These are phyloP conservation scores for Drosophila villosipedis DNA, from an alignment of 2,888 invertebrate species.

Conservation along the genomic window DNA sequence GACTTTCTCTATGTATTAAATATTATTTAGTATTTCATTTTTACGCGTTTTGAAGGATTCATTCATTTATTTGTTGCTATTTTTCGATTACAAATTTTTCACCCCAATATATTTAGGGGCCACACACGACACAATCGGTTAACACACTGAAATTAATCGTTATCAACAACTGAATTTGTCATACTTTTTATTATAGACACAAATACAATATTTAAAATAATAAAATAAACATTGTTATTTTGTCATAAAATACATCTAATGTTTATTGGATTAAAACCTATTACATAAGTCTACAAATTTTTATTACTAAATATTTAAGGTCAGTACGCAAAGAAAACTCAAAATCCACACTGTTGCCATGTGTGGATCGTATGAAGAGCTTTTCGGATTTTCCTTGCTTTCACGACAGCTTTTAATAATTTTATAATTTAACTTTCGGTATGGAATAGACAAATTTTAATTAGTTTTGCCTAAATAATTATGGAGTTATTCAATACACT, in stretches of 20 bases:
- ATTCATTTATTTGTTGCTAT: constrained; percentile 60
- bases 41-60: constrained; percentile 19
- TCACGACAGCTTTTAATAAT: not conserved
- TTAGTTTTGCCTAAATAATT: not conserved
- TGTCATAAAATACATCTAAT: not conserved
- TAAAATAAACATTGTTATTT: too few species aligned
- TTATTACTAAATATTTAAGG: not conserved
- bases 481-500: too few species aligned
- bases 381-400: not conserved
- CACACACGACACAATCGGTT: constrained; percentile 29
- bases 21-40: constrained; percentile 30
- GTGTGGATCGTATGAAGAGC: not conserved
- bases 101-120: constrained; percentile 34
- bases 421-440: not conserved
- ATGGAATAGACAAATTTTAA: not conserved
- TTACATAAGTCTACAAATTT: not conserved
- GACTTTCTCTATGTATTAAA: not conserved
- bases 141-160: not conserved
- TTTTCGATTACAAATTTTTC: constrained; percentile 60
- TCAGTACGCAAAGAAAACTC: not conserved
- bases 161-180: not conserved
- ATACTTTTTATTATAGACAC: not conserved
- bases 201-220: not conserved
- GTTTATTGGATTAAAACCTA: not conserved
- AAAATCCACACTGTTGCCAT: not conserved